phyloP scores from a whole-genome alignment of 2,797 vertebrate genomes.

The Molothrus ater region DNA sequence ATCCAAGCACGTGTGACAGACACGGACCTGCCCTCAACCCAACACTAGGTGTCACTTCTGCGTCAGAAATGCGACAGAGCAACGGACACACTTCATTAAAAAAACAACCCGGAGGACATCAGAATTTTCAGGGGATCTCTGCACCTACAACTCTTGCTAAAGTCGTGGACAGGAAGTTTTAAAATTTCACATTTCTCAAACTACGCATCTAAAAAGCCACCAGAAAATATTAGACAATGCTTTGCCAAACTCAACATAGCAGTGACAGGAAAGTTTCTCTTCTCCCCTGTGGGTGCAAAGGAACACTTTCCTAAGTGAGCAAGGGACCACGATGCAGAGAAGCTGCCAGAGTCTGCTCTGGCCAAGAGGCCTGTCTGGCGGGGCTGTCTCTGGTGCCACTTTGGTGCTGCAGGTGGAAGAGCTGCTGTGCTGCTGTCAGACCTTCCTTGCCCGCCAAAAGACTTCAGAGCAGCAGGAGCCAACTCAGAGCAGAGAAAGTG shows the following conservation, averaged over 20 bases:
- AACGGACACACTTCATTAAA: accelerated
- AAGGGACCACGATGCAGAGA: accelerated
- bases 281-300: neutral
- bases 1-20: neutral
- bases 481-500: neutral
- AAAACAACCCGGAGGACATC: accelerated
- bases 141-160: neutral
- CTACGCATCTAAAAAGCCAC: neutral
- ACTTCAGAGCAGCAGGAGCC: neutral
- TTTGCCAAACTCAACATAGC: neutral
- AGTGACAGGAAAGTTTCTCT: neutral
- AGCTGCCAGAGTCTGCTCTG: neutral
- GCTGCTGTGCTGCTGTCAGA: neutral
- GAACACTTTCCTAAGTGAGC: accelerated
- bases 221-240: neutral
- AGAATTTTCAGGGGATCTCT: neutral
- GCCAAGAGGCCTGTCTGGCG: no score
- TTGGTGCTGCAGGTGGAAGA: neutral
- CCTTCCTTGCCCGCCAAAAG: neutral
- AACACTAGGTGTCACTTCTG: conserved; percentile 27
- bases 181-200: neutral
- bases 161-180: neutral
- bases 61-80: neutral
- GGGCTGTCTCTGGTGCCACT: neutral
- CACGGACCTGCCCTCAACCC: neutral